phyloP scores from a whole-genome alignment of 2,113 vertebrate genomes.

The Probosciger aterrimus region DNA sequence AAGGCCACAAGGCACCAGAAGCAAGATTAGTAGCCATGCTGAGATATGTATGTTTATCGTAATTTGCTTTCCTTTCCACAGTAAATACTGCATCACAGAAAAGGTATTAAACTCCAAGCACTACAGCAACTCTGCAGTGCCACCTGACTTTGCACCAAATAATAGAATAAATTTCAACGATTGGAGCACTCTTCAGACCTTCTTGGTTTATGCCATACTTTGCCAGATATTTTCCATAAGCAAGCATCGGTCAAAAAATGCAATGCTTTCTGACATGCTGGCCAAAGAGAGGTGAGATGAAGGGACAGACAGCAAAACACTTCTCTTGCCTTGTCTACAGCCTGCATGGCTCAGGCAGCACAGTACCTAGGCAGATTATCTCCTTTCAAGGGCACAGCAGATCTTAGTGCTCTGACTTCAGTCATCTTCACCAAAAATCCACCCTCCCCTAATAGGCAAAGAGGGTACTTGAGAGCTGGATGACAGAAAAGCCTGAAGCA shows the following conservation, averaged over 20 bases:
- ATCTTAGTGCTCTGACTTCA: background rate
- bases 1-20: background rate
- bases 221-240: background rate
- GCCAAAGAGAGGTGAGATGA: background rate
- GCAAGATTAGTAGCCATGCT: background rate
- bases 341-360: background rate
- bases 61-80: background rate
- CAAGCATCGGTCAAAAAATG: accelerated
- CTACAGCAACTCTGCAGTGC: background rate
- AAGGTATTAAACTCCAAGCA: background rate
- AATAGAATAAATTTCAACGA: background rate
- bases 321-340: background rate
- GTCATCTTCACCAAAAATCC: background rate
- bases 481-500: background rate
- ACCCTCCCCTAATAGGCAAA: background rate
- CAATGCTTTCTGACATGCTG: background rate
- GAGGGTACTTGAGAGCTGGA: background rate
- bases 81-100: background rate
- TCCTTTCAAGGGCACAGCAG: background rate
- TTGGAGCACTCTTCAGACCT: background rate
- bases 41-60: background rate
- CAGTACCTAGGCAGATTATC: background rate
- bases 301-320: background rate
- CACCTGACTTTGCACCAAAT: background rate
- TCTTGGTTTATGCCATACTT: background rate